A percentile compares a stretch with the other conserved stretches of the same genome.
phyloP scores from a whole-genome alignment of 2,797 vertebrate species.

The Gymnothorax reevesii region DNA sequence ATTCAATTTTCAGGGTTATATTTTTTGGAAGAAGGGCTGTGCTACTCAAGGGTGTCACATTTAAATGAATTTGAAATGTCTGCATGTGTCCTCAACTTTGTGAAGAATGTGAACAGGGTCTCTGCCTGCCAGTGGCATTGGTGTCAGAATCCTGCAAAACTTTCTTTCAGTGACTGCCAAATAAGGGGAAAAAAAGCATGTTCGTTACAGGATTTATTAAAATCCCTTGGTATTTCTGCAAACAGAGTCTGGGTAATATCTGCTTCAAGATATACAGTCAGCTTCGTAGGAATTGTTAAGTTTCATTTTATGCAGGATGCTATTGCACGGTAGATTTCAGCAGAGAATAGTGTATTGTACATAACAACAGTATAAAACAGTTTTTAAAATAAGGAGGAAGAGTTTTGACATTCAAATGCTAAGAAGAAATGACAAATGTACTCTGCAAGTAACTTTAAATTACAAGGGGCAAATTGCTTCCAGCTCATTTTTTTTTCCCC shows the following conservation, averaged over 20 bases:
- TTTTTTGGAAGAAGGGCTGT: not conserved
- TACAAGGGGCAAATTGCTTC: constrained; percentile 46
- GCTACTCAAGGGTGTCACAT: not conserved
- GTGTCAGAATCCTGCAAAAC: not conserved
- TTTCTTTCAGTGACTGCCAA: not conserved
- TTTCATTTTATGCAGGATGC: constrained; percentile 80
- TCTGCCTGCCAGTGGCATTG: not conserved
- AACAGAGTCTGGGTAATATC: constrained; percentile 93
- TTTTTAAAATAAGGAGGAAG: constrained; percentile 75
- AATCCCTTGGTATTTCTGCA: constrained; percentile 93
- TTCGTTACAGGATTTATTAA: constrained; percentile 90
- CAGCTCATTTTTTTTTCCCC: constrained; percentile 45
- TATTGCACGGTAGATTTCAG: constrained; percentile 84
- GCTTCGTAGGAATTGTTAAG: constrained; percentile 77
- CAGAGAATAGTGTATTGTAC: constrained; percentile 85
- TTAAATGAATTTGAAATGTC: not conserved
- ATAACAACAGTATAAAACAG: constrained; percentile 71
- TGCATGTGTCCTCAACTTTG: not conserved
- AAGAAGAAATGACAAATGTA: constrained; percentile 87
- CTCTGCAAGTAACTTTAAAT: constrained; percentile 56
- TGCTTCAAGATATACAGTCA: constrained; percentile 92
- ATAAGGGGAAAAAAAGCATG: constrained; percentile 9
- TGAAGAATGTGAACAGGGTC: not conserved
- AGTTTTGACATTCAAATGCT: constrained; percentile 70
- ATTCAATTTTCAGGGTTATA: not conserved